Conservation (phyloP, 2,797 vertebrate species). For the Chelon labrosus region DNA sequence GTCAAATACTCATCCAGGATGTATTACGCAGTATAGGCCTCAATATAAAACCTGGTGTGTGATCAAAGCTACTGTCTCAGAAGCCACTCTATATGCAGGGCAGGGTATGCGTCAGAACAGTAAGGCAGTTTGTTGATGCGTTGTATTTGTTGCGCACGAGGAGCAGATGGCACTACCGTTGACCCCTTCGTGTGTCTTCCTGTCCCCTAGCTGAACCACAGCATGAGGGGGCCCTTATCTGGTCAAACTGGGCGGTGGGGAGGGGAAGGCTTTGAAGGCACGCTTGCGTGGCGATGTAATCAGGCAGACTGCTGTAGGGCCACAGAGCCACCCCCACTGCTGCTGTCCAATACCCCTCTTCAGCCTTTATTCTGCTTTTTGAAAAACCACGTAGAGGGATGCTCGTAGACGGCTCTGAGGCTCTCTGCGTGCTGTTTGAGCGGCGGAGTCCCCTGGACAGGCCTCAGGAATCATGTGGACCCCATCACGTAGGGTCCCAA, state of each 20-base stretch:
- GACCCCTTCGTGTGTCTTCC: constrained; percentile 83
- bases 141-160: constrained; percentile 67
- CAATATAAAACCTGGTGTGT: constrained; percentile 46
- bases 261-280: constrained; percentile 85
- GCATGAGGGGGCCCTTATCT: constrained; percentile 83
- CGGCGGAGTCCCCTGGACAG: constrained; percentile 47
- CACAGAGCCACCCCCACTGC: constrained; percentile 39
- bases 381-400: constrained; percentile 39
- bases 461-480: constrained; percentile 52
- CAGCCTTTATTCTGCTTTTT: constrained; percentile 51
- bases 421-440: constrained; percentile 48
- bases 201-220: constrained; percentile 85
- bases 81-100: constrained; percentile 19
- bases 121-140: constrained; percentile 59
- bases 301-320: constrained; percentile 81
- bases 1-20: constrained; percentile 53
- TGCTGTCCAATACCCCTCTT: constrained; percentile 50
- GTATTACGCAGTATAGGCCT: constrained; percentile 50
- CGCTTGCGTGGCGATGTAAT: constrained; percentile 84
- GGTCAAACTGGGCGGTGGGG: constrained; percentile 83
- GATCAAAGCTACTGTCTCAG: constrained; percentile 41
- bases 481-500: constrained; percentile 65
- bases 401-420: constrained; percentile 18
- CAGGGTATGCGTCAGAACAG: constrained; percentile 49
- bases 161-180: constrained; percentile 79